Evolutionary conservation across 2,888 invertebrate genomes (phyloP), one percentile per base, ranked within the genome.

Genomic region (Sympetrum striolatum): DNA sequence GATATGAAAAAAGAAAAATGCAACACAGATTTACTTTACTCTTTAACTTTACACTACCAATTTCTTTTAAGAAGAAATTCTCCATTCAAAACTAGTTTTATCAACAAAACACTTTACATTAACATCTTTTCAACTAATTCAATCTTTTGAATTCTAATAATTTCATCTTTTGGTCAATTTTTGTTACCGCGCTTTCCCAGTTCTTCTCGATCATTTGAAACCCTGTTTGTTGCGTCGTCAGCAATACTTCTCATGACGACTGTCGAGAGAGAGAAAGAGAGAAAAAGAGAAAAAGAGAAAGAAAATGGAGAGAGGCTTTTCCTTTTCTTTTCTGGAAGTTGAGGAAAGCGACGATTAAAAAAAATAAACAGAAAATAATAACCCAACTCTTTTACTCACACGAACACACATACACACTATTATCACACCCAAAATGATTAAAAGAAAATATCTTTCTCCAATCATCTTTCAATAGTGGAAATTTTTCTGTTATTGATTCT

Each of bases 161-260:
- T 86, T 86, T 35, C 60, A 60, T 60, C 60, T 82, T 90, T 90
- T 90, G 79, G 22, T 80, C 35, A 90, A 53, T 80, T 79, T 48
- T 90, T 80, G 80, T 80, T 80, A 58, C 80, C 81, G 80, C 53
- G 80, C 53, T 80, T 80, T 80, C 60, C 81, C 90, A 90, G 81
- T 25, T 80, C 39, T 44, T 80, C 53, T 80, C 90, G 81, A 31
- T 15, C 82, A 58, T 82, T 53, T 82, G 82, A 82, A 86, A 86
- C 86, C 86, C 60, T 86, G 86, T 86, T 8, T 64, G 86, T 86
- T 37, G 86, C 86, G 37, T 86, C 86, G 90, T 80, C 81, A 90
- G 73, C 80, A 73, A 90, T 53, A 90, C 80, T 60, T 90, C 80
- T 80, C 60, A 79, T 90, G 80, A 90, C 80, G 90, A 90, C 86